Evolutionary conservation across 2,888 invertebrate genomes (phyloP).

Genomic region (Apoda limacodes): DNA sequence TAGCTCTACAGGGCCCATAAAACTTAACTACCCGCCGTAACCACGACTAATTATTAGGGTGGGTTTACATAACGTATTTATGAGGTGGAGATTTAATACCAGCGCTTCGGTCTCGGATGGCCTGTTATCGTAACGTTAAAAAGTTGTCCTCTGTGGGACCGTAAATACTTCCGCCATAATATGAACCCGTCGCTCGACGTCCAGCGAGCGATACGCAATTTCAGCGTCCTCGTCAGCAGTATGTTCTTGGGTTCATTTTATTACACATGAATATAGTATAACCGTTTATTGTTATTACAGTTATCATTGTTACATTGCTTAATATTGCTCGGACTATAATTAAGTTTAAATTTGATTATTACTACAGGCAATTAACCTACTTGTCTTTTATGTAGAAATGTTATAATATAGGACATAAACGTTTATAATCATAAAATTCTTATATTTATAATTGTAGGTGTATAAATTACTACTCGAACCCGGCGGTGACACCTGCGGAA

Average conservation of each 20-base stretch:
- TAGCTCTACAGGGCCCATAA: slow-evolving; percentile 51
- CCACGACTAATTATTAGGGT: slow-evolving; percentile 68
- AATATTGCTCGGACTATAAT: too few relatives aligned
- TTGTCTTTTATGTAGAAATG: too few relatives aligned
- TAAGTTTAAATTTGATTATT: too few relatives aligned
- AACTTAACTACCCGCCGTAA: slow-evolving; percentile 65
- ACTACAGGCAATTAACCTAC: too few relatives aligned
- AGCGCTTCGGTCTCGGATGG: slow-evolving; percentile 55
- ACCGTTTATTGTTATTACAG: too few relatives aligned
- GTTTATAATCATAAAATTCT: too few relatives aligned
- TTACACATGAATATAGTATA: neutral
- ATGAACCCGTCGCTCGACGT: slow-evolving; percentile 34
- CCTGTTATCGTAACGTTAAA: slow-evolving; percentile 67
- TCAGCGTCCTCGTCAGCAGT: slow-evolving; percentile 11
- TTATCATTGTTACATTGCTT: too few relatives aligned
- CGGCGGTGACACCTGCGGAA: too few relatives aligned
- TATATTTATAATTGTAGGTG: too few relatives aligned
- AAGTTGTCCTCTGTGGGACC: slow-evolving; percentile 62
- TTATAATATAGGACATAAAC: too few relatives aligned
- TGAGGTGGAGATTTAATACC: slow-evolving; percentile 64
- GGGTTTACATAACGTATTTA: slow-evolving; percentile 69
- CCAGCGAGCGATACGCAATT: slow-evolving; percentile 18
- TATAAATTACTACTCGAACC: too few relatives aligned
- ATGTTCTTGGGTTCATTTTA: neutral
- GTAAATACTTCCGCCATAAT: slow-evolving; percentile 63